Evolutionary conservation across 2,888 invertebrate genomes (phyloP), one percentile per base, ranked within the genome.

Genomic region (Stenotaenia linearis): DNA sequence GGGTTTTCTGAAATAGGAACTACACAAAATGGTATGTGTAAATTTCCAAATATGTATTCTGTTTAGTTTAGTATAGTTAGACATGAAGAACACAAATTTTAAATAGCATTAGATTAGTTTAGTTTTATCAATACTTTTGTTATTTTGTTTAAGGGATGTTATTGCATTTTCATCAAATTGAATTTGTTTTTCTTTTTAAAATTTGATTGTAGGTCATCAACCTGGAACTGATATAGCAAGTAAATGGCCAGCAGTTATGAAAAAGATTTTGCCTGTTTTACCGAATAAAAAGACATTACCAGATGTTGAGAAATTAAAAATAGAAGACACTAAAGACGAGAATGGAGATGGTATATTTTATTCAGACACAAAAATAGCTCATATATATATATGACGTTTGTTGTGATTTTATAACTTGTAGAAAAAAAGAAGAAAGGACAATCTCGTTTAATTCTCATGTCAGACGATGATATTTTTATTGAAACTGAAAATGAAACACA

Each of bases 191-290:
- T n/a, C n/a, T n/a, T n/a, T n/a, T n/a, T n/a, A n/a, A n/a, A 32
- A 25, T 25, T 35, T 18, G 18, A 37, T 78, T 78, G 9, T 37
- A 79, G 79, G 35, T 45, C 74, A 45, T 32, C 35, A 79, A 35
- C 74, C 28, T 23, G 28, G 25, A 15, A 37, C 35, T 35, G 35
- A 28, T 74, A 37, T 35, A 21, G 75, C 25, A 15, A 79, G 79
- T 45, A 79, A 79, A 37, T 79, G 79, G 79, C 79, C 79, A 45
- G 56, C 50, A n/a, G 79, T 78, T 25, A 80, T 79, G 77, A 80
- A 80, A 50, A 80, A 80, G 40, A 80, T 81, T 28, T 45, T 81
- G 23, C 80, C 81, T 9, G 80, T 81, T 32, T 45, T 81, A 50
- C 81, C 80, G 6, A 81, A 77, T 77, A 81, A 80, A 75, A 79